These are phyloP conservation scores for Candoia aspera DNA, from an alignment of 2,113 vertebrate species.

Conservation along the genomic window DNA sequence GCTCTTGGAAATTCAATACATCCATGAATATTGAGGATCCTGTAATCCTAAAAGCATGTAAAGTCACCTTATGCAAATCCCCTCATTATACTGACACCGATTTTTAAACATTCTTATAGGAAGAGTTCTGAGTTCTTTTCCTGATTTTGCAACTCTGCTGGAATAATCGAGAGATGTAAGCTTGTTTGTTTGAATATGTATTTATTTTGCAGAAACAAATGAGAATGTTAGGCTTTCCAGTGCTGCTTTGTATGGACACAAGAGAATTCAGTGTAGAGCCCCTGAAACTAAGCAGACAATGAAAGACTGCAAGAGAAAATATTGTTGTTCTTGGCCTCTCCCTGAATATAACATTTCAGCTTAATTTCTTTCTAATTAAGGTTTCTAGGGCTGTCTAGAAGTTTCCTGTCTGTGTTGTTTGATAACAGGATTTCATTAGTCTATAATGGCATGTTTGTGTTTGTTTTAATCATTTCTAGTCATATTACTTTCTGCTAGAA, in stretches of 20 bases:
- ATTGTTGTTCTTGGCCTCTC: conserved; percentile 26
- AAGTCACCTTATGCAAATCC: background rate
- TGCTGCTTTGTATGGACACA: conserved; percentile 15
- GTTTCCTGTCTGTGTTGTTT: conserved; percentile 20
- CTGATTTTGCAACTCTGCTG: background rate
- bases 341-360: conserved; percentile 15
- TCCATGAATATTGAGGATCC: background rate
- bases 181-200: background rate
- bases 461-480: conserved; percentile 59
- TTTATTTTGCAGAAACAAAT: conserved; percentile 9
- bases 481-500: conserved; percentile 51
- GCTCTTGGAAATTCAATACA: background rate
- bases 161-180: background rate
- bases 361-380: conserved; percentile 50
- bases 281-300: conserved; percentile 15
- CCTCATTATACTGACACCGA: background rate
- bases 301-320: background rate
- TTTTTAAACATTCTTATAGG: background rate
- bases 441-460: conserved; percentile 55
- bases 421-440: conserved; percentile 61
- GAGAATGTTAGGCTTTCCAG: background rate
- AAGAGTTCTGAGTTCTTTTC: background rate
- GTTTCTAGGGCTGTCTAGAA: conserved; percentile 50
- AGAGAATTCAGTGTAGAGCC: conserved; percentile 24
- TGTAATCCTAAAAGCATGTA: background rate